These are phyloP conservation scores for Gadus macrocephalus DNA, from an alignment of 2,113 vertebrate species.

Conservation along the genomic window DNA sequence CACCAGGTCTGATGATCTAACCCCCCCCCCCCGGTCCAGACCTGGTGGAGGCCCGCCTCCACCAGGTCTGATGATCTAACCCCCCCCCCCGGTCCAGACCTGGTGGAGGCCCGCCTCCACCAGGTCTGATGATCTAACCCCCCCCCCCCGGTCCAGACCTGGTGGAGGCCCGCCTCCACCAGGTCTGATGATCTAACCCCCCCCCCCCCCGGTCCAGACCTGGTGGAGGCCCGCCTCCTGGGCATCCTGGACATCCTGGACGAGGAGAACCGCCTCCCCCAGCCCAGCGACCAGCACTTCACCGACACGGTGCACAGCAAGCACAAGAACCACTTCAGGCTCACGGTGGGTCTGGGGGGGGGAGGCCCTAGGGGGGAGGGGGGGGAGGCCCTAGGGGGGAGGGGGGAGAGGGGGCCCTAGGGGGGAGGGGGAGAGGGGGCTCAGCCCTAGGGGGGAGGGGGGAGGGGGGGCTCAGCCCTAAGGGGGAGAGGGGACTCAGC, in stretches of 20 bases:
- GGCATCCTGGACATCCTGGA: constrained; percentile 97
- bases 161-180: constrained; percentile 89
- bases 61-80: too few species aligned
- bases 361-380: too few species aligned
- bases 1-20: too few species aligned
- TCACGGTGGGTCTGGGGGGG: constrained; percentile 72
- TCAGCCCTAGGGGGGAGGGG: too few species aligned
- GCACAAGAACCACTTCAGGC: constrained; percentile 94
- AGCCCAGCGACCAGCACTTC: constrained; percentile 96
- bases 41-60: constrained; percentile 90
- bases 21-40: constrained; percentile 65
- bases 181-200: too few species aligned
- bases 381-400: too few species aligned
- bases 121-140: too few species aligned
- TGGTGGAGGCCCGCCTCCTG: constrained; percentile 91
- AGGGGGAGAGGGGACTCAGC: too few species aligned
- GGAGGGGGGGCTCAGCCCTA: too few species aligned
- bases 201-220: constrained; percentile 69
- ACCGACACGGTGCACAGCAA: constrained; percentile 89
- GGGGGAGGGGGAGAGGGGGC: too few species aligned
- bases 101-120: constrained; percentile 91
- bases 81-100: constrained; percentile 69
- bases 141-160: constrained; percentile 74
- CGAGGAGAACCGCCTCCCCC: constrained; percentile 96
- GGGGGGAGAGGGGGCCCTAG: too few species aligned